phyloP scores from a whole-genome alignment of 2,113 vertebrate genomes.

The Coturnix japonica region DNA sequence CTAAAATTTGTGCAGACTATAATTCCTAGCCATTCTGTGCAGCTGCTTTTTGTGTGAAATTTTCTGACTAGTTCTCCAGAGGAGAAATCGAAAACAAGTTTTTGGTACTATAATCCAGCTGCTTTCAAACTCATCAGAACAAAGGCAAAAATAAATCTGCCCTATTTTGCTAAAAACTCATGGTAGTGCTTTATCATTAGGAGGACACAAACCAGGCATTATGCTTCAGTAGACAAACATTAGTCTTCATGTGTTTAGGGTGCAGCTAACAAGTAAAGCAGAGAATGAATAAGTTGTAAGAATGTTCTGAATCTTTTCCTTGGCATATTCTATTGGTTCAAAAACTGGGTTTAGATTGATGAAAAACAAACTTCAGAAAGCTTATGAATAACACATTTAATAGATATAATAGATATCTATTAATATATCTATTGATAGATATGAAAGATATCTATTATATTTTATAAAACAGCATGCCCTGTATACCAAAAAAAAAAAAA shows the following conservation, averaged over 20 bases:
- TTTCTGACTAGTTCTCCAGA: not conserved
- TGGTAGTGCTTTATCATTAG: not conserved
- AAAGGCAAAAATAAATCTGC: not conserved
- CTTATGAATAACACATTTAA: not conserved
- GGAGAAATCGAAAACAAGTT: not conserved
- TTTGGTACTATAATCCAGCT: not conserved
- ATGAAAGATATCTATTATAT: not conserved
- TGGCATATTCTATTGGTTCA: not conserved
- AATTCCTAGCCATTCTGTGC: not conserved
- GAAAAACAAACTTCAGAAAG: not conserved
- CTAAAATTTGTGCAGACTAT: not conserved
- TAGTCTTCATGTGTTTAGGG: not conserved
- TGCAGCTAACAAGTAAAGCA: not conserved
- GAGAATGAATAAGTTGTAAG: not conserved
- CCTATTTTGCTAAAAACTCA: not conserved
- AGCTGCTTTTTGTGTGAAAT: not conserved
- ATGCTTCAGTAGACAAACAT: not conserved
- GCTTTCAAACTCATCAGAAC: not conserved
- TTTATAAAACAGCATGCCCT: not conserved
- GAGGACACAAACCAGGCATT: not conserved
- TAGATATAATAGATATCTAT: too few relatives aligned
- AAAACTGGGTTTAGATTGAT: not conserved
- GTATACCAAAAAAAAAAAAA: not conserved
- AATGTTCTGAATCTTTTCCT: not conserved
- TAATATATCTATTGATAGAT: too few relatives aligned